Evolutionary conservation across 2,888 invertebrate genomes (phyloP), one percentile per base, ranked within the genome.

Genomic region (Plebejus argus): DNA sequence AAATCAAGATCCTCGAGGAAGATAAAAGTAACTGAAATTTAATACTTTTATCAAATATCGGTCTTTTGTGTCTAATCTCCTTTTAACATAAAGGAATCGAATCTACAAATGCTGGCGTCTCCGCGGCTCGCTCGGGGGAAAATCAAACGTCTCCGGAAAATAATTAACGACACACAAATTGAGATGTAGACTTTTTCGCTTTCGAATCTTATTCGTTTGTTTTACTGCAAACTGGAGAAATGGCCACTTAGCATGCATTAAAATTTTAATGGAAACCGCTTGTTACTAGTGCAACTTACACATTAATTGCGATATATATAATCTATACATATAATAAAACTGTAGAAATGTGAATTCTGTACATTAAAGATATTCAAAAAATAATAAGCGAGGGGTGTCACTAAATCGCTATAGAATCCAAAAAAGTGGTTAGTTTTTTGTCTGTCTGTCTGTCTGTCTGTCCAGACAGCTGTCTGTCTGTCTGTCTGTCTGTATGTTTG

Each of bases 1-100:
- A 92, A 93, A 93, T 93, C 92, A 91, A 92, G 92, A 93, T 92
- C 90, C 90, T 90, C 90, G 87, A 85, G 85, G 86, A 85, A 88
- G 90, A 91, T 90, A 91, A 91, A 91, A 89, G 89, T 90, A 89
- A 91, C 89, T 90, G 89, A 89, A 91, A 90, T 90, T 90, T 90
- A 90, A 89, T 89, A 90, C 89, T 89, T 90, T 90, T 90, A 89
- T 88, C 89, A 90, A 91, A 89, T 90, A 80, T 80, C 87, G 84
- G 85, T 85, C 86, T 88, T 85, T 87, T 88, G 39, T 88, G 88
- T 84, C 86, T 88, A 84, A 84, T 83, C 84, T 83, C 86, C 86
- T 86, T 56, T 71, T 23, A 77, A 53, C 83, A 84, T 74, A 74
- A 74, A 74, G 74, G 49, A 74, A 53, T 74, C 74, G 45, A 72